A percentile compares a stretch with the other conserved stretches of the same genome.
Conservation (phyloP, 2,797 vertebrate species). For the Rhabdophis nuchalis region DNA sequence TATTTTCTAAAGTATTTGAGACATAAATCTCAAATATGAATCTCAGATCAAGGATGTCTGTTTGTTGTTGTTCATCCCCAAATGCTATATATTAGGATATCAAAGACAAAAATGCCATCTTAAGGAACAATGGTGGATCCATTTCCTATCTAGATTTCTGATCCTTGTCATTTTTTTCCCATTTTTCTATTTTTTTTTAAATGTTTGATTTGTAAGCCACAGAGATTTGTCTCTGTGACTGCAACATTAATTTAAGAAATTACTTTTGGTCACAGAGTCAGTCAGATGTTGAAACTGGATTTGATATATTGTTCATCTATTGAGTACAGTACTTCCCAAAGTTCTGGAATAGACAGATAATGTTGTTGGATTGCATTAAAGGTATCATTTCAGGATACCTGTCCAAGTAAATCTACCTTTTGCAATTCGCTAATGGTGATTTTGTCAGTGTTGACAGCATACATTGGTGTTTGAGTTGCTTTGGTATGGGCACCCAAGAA, state of each 20-base stretch:
- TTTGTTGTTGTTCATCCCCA: not conserved
- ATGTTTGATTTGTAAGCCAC: not conserved
- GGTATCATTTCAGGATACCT: not conserved
- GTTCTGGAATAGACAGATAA: not conserved
- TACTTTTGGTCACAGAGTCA: not conserved
- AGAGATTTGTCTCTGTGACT: not conserved
- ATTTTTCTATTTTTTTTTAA: not conserved
- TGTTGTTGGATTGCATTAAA: not conserved
- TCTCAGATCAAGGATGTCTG: not conserved
- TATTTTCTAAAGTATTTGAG: slow-evolving; percentile 56
- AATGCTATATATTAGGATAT: slow-evolving; percentile 24
- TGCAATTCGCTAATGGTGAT: not conserved
- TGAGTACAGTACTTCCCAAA: not conserved
- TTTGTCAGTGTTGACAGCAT: not conserved
- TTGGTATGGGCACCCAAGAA: not conserved
- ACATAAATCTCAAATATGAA: slow-evolving; percentile 46
- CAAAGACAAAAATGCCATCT: slow-evolving; percentile 17
- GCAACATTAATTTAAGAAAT: not conserved
- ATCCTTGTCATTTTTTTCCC: not conserved
- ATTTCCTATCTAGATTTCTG: not conserved
- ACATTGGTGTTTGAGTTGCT: not conserved
- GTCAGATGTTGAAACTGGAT: not conserved
- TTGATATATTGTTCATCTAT: not conserved
- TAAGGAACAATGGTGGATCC: not conserved
- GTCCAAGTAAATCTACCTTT: not conserved